Base-by-base conservation (phyloP, 2,888 invertebrate genomes). In the Eledone cirrhosa region DNA sequence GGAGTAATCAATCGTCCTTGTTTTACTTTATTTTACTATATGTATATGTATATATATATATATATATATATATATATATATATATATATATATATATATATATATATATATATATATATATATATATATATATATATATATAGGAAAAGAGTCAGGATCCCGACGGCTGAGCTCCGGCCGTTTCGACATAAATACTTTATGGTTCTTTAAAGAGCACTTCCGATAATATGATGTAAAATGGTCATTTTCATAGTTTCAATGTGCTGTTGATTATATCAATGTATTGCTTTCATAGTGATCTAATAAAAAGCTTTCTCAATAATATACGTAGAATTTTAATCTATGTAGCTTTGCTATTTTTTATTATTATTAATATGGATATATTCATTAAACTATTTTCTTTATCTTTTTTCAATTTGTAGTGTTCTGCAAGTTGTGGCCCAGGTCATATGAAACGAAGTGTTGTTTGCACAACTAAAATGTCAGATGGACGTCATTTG, bases 341-440 rank as follows among this genome's bases (percentile, higher is more conserved):
- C 24, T 72, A n/a, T 8, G 19, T 29, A 72, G 13, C n/a, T 24
- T 74, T 19, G 33, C 53, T n/a, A 65, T 27, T 72, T n/a, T 78
- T 33, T 41, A 24, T 19, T 27, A 29, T n/a, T 78, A 27, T 48
- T 13, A 27, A n/a, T 53, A 27, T 53, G 0, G 65, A 27, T 11
- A 4, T 65, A 65, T 13, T 65, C 14, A 65, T 65, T 29, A 31
- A 16, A 2, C 22, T 22, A 11, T 63, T 11, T 19, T 24, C 27
- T 27, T 63, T 13, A 4, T 72, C 72, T 31, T n/a, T 41, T 72
- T 69, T 33, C 41, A 41, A 2, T 72, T 72, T 2, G 48, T 92
- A 97, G 96, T 98, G 97, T 89, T 97, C 97, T 29, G 95, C 95
- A 14, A 95, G 95, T 11, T 98, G 97, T 88, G 97, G 97, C 13